Evolutionary conservation across 2,888 invertebrate species (phyloP), one percentile per base, ranked within the genome.

Genomic region (Pogonocherus hispidulus): DNA sequence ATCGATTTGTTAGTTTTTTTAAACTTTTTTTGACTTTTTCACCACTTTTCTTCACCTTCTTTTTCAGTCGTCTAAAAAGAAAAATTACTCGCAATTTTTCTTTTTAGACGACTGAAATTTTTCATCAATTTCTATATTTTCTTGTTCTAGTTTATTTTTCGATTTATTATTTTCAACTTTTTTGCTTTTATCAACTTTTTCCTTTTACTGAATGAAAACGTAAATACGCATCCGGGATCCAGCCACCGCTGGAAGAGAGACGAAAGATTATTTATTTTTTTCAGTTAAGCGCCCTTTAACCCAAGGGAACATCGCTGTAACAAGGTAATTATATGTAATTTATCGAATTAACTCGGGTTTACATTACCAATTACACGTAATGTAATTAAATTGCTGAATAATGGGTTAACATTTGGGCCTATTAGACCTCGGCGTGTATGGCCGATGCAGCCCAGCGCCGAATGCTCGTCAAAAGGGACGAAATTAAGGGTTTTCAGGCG

Each of bases 291-390:
- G 63, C 63, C 63, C 63, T 52, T 44, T 63, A 52, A 54, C 54
- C 54, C 27, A 23, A 5, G 32, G 27, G 51, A 55, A 37, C 51
- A 35, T 52, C 63, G 41, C 51, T 18, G 44, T 52, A 52, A 52
- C 52, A 37, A 49, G 35, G 52, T 52, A 51, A 52, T 63, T 54
- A 44, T 32, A 23, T 27, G 23, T 63, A 63, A 63, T 63, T 63
- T 54, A 63, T 63, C 41, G 44, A 63, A 63, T 63, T 63, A 63
- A 63, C 54, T 46, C 35, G 4, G 55, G 63, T 46, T 63, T 54
- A 63, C 63, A 41, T 63, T 54, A 51, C 63, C 63, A 63, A 63
- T 63, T 63, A 54, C 37, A 47, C 20, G 41, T 59, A 47, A 59
- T 47, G 59, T 23, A 59, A 59, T 59, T 59, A 59, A 47, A 59